Evolutionary conservation across 2,797 vertebrate genomes (phyloP).

Genomic region (Sciaenops ocellatus): DNA sequence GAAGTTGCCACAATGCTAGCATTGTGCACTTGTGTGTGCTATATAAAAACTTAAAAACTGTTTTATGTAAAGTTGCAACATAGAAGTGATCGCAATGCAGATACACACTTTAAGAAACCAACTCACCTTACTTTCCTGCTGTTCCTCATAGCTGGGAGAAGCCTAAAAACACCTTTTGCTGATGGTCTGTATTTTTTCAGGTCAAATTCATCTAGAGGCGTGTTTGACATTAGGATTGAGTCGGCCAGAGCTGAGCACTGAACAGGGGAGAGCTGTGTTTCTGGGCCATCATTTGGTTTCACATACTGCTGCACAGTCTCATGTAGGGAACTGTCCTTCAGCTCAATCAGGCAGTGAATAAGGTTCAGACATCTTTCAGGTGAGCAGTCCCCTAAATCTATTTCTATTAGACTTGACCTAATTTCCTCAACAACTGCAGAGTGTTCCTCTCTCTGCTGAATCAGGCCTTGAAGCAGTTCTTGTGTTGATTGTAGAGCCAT

Average conservation of each 20-base stretch:
- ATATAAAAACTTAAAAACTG: neutral
- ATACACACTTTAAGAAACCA: neutral
- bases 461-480: conserved; percentile 6
- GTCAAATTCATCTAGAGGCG: conserved; percentile 49
- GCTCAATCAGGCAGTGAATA: conserved; percentile 49
- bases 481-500: conserved; percentile 38
- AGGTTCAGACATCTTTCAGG: conserved; percentile 57
- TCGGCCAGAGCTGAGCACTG: conserved; percentile 54
- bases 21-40: neutral
- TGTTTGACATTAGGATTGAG: conserved; percentile 41
- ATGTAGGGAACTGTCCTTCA: conserved; percentile 46
- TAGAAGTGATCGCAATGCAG: neutral
- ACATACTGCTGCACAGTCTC: conserved; percentile 25
- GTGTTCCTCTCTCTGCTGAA: conserved; percentile 26
- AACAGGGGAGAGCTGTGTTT: conserved; percentile 35
- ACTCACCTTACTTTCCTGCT: conserved; percentile 40
- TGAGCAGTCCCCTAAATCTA: neutral
- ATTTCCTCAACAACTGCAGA: conserved; percentile 15
- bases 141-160: conserved; percentile 54
- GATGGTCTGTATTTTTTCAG: conserved; percentile 57
- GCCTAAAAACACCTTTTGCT: conserved; percentile 28
- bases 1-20: neutral
- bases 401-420: conserved; percentile 8
- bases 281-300: conserved; percentile 12
- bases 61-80: neutral